phyloP scores from a whole-genome alignment of 1,140 invertebrate species.

The Nautilus pompilius region DNA sequence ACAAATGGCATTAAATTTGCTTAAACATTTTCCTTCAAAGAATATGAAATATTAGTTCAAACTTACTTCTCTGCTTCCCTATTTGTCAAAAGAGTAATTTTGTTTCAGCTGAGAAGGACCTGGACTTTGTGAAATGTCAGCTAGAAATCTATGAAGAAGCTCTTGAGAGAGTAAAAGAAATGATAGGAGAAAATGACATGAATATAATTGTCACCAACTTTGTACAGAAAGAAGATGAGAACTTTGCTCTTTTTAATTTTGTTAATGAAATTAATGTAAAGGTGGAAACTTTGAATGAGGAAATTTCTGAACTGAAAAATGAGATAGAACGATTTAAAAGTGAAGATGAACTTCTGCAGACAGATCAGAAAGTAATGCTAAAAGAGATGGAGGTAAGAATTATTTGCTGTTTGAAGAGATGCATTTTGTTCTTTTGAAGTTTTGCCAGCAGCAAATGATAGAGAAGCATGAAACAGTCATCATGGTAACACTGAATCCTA shows the following conservation, averaged over 20 bases:
- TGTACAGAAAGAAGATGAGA: constrained; percentile 79
- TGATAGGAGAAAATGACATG: constrained; percentile 68
- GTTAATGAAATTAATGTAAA: constrained; percentile 86
- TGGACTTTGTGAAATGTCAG: constrained; percentile 20
- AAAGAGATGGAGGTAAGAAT: constrained; percentile 32
- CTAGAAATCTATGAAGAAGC: constrained; percentile 71
- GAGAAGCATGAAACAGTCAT: too few relatives aligned
- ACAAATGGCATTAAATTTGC: background rate
- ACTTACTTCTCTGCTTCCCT: too few relatives aligned
- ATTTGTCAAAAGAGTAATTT: too few relatives aligned
- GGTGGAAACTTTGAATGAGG: constrained; percentile 68
- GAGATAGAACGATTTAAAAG: constrained; percentile 29
- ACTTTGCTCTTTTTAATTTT: constrained; percentile 87
- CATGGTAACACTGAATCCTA: too few relatives aligned
- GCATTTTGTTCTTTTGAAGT: too few relatives aligned
- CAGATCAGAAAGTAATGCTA: too few relatives aligned
- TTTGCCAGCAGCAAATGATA: too few relatives aligned
- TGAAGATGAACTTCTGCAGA: too few relatives aligned
- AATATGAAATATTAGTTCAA: too few relatives aligned
- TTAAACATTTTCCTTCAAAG: background rate
- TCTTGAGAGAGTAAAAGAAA: constrained; percentile 65
- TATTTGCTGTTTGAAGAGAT: too few relatives aligned
- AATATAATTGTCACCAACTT: constrained; percentile 72
- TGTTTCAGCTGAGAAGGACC: constrained; percentile 28
- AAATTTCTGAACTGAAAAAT: constrained; percentile 60